Base-by-base conservation (phyloP, 2,113 vertebrate genomes). In the Paramisgurnus dabryanus region DNA sequence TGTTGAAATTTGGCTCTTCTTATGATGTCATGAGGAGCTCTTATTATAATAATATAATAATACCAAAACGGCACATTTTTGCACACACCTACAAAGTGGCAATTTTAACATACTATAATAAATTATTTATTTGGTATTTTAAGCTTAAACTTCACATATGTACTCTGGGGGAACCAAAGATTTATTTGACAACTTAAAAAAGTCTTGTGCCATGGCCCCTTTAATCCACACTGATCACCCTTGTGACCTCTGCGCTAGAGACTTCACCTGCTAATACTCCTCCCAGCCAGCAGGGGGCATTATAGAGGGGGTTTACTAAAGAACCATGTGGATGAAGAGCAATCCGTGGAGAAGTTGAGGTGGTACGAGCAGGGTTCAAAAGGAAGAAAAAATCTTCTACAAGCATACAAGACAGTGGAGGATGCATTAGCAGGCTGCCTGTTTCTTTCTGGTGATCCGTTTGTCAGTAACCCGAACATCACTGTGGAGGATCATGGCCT, bases 391-490 rank as follows among this genome's bases (percentile, higher is more conserved):
- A 27, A 27, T 22, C 11, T 61, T 58, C 57, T 61, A 58, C 39
- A 49, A 47, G 72, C 10, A 6, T 63, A 75, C 6, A 2, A 75
- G 22, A 75, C 57, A 5, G 43, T 17, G 41, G 18, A 49, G 18
- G 58, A 63, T 15, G 43, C 2, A 12, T 75, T 75, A 17, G 43
- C 41, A 6, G 58, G 72, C 7, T 58, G 88, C 40, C 7, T 85
- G 83, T 89, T 89, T 85, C 65, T 89, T 60, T 82, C 70, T 12
- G 89, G 89, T 82, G 71, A 91, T 50, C 75, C 88, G 68, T 81
- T 86, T 82, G 8, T 91, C 89, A 60, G 66, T 92, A 58, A 69
- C 85, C 72, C 87, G 80, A 89, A 90, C 64, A 89, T 91, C 49
- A 89, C 90, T 17, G 43, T 27, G n/a, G 73, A 80, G 55, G 91